Percentiles rank a stretch among this genome's conserved stretches.
phyloP scores from a whole-genome alignment of 2,888 invertebrate species.

The Pyrrhia umbra region DNA sequence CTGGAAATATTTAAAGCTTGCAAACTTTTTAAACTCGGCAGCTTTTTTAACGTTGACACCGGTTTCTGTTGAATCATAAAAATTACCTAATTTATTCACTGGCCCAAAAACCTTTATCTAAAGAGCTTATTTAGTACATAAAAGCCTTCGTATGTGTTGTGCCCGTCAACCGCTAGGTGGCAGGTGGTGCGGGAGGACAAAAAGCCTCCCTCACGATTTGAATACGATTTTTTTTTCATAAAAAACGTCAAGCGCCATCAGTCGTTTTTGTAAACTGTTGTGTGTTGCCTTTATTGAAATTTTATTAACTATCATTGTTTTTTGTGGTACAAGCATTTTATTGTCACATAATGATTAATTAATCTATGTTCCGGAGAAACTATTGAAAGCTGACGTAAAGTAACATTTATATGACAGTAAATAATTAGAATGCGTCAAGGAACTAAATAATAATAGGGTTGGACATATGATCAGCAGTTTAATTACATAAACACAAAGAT shows the following conservation, averaged over 20 bases:
- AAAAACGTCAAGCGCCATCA: slow-evolving; percentile 62
- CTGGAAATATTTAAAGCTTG: too few relatives aligned
- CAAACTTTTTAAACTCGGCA: too few relatives aligned
- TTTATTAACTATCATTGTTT: slow-evolving; percentile 71
- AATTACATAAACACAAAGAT: too few relatives aligned
- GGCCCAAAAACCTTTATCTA: background rate
- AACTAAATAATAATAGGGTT: background rate
- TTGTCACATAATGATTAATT: slow-evolving; percentile 54
- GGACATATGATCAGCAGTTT: too few relatives aligned
- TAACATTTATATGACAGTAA: background rate
- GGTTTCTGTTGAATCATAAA: too few relatives aligned
- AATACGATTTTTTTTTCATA: slow-evolving; percentile 74
- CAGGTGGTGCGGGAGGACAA: slow-evolving; percentile 75
- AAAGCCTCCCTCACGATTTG: slow-evolving; percentile 79
- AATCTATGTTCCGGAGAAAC: slow-evolving; percentile 32
- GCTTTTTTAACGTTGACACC: too few relatives aligned
- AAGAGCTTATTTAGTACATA: slow-evolving; percentile 40
- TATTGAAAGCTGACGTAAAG: slow-evolving; percentile 20
- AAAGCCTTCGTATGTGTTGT: slow-evolving; percentile 49
- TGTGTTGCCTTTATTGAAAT: slow-evolving; percentile 65
- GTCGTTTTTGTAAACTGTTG: slow-evolving; percentile 63
- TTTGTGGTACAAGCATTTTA: slow-evolving; percentile 57
- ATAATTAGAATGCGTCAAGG: too few relatives aligned
- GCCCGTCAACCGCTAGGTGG: slow-evolving; percentile 65
- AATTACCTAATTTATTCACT: background rate